Percentiles rank a stretch among this genome's conserved stretches.
phyloP scores from a whole-genome alignment of 2,113 vertebrate genomes.

The Sakesphorus luctuosus region DNA sequence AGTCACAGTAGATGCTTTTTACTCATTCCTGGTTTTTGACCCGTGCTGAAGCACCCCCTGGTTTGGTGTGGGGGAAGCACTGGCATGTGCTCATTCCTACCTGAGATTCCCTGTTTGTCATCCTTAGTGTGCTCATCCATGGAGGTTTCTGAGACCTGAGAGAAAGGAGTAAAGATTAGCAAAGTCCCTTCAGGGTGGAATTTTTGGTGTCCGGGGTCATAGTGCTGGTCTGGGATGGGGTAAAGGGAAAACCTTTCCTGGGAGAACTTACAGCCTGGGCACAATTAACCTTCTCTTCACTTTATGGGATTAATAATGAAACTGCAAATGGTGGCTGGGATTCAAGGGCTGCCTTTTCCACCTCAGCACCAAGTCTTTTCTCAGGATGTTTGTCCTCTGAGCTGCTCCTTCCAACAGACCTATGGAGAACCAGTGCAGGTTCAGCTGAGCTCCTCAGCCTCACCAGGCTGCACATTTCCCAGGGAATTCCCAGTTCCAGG shows the following conservation, averaged over 20 bases:
- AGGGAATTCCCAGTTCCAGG: not conserved
- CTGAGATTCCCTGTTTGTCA: rapidly evolving
- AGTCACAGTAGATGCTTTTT: not conserved
- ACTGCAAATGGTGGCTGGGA: not conserved
- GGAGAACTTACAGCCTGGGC: not conserved
- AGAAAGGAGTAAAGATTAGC: not conserved
- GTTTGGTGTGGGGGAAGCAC: not conserved
- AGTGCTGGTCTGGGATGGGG: not conserved
- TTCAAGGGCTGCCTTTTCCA: not conserved
- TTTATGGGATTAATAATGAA: not conserved
- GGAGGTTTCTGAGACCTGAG: not conserved
- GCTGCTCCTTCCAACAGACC: not conserved
- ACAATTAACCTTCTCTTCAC: not conserved
- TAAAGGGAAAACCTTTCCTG: not conserved
- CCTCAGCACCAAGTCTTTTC: not conserved
- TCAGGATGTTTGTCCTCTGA: not conserved
- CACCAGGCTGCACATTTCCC: rapidly evolving
- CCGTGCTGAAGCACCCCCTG: not conserved
- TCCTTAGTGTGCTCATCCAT: not conserved
- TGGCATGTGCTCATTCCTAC: not conserved
- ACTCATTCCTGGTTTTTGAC: not conserved
- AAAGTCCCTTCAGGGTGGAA: not conserved
- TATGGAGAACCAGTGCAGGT: not conserved
- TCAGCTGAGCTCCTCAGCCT: rapidly evolving
- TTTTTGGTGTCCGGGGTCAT: not conserved